Evolutionary conservation across 30 jellyfish, hydroid and myxozoan genomes (phyloP).

Genomic region (Sanderia malayensis): DNA sequence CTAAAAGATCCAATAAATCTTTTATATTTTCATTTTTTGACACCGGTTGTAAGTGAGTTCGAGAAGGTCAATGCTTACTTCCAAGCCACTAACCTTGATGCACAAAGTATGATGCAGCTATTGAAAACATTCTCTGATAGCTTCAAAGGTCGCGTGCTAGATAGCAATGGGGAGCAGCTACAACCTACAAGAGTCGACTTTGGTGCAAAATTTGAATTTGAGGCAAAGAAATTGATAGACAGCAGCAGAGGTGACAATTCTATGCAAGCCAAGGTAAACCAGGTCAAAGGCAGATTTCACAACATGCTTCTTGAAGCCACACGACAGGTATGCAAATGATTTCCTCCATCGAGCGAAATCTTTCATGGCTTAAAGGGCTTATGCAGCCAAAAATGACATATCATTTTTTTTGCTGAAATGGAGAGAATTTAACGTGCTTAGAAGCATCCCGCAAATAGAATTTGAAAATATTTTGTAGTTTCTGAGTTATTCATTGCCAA

Average conservation of each 20-base stretch:
- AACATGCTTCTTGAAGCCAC: too few species aligned
- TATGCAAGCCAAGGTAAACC: background rate
- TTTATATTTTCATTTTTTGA: constrained; percentile 39
- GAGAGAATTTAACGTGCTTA: too few species aligned
- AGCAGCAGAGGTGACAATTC: background rate
- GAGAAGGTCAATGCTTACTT: constrained; percentile 55
- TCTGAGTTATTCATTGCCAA: too few species aligned
- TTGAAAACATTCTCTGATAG: constrained; percentile 18
- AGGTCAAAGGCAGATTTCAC: constrained; percentile 34
- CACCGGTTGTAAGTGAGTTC: constrained; percentile 53
- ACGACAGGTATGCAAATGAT: too few species aligned
- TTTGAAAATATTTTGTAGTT: too few species aligned
- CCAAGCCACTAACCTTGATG: constrained; percentile 62
- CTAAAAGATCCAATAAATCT: constrained; percentile 46
- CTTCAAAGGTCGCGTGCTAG: constrained; percentile 30
- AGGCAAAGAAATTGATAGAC: constrained; percentile 14
- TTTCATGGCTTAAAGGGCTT: too few species aligned
- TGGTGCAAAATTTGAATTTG: constrained; percentile 54
- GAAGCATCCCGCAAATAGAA: too few species aligned
- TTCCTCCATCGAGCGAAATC: too few species aligned
- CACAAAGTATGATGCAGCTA: constrained; percentile 18
- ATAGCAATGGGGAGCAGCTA: constrained; percentile 7
- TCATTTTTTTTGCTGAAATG: too few species aligned
- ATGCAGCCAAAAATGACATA: too few species aligned
- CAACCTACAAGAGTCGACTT: constrained; percentile 33